Evolutionary conservation across 2,797 vertebrate species (phyloP).

Genomic region (Xenops minutus): DNA sequence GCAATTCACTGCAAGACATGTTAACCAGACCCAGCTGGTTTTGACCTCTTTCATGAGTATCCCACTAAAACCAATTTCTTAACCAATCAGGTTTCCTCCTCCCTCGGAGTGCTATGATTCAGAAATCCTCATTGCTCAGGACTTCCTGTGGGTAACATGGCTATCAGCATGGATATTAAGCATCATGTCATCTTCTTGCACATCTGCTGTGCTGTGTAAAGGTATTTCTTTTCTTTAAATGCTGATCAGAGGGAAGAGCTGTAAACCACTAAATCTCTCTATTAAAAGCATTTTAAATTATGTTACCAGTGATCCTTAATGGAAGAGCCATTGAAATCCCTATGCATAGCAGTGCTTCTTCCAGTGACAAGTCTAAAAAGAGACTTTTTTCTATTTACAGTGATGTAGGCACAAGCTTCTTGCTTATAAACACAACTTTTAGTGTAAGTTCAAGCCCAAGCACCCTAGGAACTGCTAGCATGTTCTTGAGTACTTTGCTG

Average conservation of each 20-base stretch:
- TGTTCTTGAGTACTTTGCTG: neutral
- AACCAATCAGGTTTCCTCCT: neutral
- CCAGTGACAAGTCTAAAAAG: neutral
- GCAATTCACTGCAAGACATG: neutral
- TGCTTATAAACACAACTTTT: neutral
- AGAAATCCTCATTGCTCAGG: neutral
- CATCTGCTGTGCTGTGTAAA: neutral
- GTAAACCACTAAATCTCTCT: neutral
- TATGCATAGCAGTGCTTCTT: neutral
- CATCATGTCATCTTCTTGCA: neutral
- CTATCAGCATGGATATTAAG: neutral
- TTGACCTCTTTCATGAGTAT: neutral
- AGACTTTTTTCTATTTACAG: neutral
- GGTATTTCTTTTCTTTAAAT: neutral
- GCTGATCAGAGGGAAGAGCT: neutral
- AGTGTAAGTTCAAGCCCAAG: neutral
- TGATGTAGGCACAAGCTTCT: neutral
- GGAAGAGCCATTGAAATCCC: neutral
- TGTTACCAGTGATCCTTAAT: neutral
- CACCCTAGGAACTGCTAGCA: neutral
- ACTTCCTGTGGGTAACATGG: neutral
- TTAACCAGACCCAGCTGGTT: neutral
- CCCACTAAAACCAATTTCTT: neutral
- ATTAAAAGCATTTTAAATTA: neutral
- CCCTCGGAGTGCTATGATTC: neutral